Percentiles rank a stretch among this genome's conserved stretches.
phyloP scores from a whole-genome alignment of 1,140 invertebrate genomes.

The Potamilus streckersoni region DNA sequence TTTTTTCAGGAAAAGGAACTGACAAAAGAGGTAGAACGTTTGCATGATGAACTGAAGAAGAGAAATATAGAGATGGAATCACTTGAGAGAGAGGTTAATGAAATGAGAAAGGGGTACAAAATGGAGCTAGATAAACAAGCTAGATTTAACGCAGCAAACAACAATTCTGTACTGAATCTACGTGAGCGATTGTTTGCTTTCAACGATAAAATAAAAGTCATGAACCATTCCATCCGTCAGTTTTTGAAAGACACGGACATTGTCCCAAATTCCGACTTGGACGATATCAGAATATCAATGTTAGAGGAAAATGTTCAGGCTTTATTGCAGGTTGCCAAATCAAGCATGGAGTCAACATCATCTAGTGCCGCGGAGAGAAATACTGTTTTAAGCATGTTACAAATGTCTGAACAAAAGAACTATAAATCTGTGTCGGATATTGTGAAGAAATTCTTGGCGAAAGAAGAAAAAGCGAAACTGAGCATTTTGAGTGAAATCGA shows the following conservation, averaged over 20 bases:
- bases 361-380: slow-evolving; percentile 16
- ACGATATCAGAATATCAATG: slow-evolving; percentile 19
- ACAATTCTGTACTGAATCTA: slow-evolving; percentile 21
- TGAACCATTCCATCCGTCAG: slow-evolving; percentile 20
- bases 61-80: slow-evolving; percentile 2
- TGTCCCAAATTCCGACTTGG: slow-evolving; percentile 4
- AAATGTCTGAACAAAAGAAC: slow-evolving; percentile 9
- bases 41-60: slow-evolving; percentile 14
- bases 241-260: slow-evolving; percentile 18
- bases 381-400: slow-evolving; percentile 12
- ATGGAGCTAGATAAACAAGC: slow-evolving; percentile 24
- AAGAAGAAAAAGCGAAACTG: slow-evolving; percentile 21
- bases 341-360: slow-evolving; percentile 19
- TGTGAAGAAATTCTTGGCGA: slow-evolving; percentile 19
- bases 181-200: slow-evolving; percentile 23
- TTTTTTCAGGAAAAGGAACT: slow-evolving; percentile 11
- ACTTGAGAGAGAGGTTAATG: slow-evolving; percentile 6
- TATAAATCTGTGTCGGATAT: slow-evolving; percentile 16
- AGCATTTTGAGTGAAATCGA: slow-evolving; percentile 13
- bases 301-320: slow-evolving; percentile 28
- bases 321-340: slow-evolving; percentile 16
- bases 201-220: slow-evolving; percentile 20
- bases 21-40: slow-evolving; percentile 10
- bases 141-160: slow-evolving; percentile 27
- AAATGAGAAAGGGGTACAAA: slow-evolving; percentile 16